These are phyloP conservation scores for Schlechtendalia chinensis DNA, from an alignment of 1,140 invertebrate species.

Conservation along the genomic window DNA sequence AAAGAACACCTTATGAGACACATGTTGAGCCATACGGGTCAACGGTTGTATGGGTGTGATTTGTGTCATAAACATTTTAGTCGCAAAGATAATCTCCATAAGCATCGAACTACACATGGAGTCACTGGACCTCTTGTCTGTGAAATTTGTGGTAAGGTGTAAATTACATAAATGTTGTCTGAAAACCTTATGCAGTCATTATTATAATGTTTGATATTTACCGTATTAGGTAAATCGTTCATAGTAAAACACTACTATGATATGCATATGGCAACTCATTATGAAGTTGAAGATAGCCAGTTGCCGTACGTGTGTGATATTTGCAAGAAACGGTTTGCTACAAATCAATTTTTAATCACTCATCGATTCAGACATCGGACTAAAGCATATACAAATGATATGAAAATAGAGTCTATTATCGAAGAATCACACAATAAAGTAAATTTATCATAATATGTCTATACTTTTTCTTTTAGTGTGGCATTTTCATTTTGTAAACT, in stretches of 20 bases:
- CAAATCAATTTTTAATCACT: slow-evolving; percentile 59
- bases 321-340: slow-evolving; percentile 59
- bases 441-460: not conserved
- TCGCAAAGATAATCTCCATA: slow-evolving; percentile 72
- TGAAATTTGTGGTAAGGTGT: slow-evolving; percentile 68
- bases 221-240: slow-evolving; percentile 61
- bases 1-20: slow-evolving; percentile 73
- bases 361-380: slow-evolving; percentile 59
- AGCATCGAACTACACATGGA: slow-evolving; percentile 69
- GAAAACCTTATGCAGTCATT: too few species aligned
- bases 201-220: slow-evolving; percentile 7
- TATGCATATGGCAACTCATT: slow-evolving; percentile 62
- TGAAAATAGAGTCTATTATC: not conserved
- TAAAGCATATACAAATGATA: not conserved
- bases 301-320: slow-evolving; percentile 52
- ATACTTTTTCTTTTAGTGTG: too few species aligned
- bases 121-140: slow-evolving; percentile 69
- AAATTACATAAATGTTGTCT: not conserved
- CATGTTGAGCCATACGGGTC: slow-evolving; percentile 71
- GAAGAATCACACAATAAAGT: not conserved
- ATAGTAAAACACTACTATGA: slow-evolving; percentile 68
- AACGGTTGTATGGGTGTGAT: slow-evolving; percentile 73
- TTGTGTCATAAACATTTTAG: slow-evolving; percentile 75
- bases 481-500: too few species aligned
- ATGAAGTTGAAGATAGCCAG: slow-evolving; percentile 53